These are phyloP conservation scores for Cremastinae sp. DNA, from an alignment of 2,888 invertebrate genomes.

Conservation along the genomic window DNA sequence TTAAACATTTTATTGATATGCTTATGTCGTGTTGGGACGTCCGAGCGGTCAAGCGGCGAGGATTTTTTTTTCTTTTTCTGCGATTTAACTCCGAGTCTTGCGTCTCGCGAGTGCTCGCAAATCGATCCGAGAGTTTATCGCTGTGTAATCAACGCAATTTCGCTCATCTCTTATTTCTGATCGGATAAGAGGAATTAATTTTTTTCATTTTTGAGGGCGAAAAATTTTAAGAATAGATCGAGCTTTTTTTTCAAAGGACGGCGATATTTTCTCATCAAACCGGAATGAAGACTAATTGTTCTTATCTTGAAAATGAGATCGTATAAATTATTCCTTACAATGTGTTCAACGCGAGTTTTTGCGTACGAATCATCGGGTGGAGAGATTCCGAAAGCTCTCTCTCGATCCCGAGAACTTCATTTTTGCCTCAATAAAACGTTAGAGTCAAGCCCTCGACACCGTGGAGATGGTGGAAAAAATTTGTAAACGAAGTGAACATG, in stretches of 20 bases:
- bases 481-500: conserved; percentile 7
- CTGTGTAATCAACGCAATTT: conserved; percentile 64
- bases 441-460: neutral
- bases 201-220: no score
- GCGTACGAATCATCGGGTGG: no score
- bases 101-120: neutral
- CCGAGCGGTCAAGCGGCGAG: conserved; percentile 58
- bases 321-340: neutral
- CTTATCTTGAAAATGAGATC: neutral
- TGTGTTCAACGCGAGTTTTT: neutral
- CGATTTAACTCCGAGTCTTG: neutral
- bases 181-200: no score
- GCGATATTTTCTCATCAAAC: conserved; percentile 5
- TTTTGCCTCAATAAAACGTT: conserved; percentile 31
- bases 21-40: conserved; percentile 75
- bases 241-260: neutral
- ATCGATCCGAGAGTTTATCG: conserved; percentile 9
- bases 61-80: conserved; percentile 13
- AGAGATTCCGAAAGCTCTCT: neutral
- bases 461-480: conserved; percentile 22
- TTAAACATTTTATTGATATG: conserved; percentile 79
- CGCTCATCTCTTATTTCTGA: conserved; percentile 34
- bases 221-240: no score
- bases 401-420: neutral
- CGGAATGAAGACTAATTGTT: conserved; percentile 8